Evolutionary conservation across 2,113 vertebrate species (phyloP).

Genomic region (Thinocorus orbignyianus): DNA sequence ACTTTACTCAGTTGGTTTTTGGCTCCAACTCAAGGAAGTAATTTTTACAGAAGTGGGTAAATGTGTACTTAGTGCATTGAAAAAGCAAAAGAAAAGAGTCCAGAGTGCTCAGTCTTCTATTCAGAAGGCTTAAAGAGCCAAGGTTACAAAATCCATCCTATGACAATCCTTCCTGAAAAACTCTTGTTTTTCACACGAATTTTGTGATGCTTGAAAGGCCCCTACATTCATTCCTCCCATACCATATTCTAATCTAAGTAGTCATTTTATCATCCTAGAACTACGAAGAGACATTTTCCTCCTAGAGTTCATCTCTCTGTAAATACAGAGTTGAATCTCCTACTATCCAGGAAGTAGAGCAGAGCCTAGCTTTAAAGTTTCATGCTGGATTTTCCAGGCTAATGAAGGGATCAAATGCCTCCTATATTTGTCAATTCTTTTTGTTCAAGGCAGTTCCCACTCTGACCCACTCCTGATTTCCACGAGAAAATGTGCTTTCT

Average conservation of each 20-base stretch:
- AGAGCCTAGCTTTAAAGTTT: not conserved
- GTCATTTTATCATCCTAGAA: not conserved
- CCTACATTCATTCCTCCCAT: not conserved
- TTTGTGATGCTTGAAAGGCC: not conserved
- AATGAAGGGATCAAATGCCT: not conserved
- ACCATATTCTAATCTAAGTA: not conserved
- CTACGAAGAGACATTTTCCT: not conserved
- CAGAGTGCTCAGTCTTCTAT: not conserved
- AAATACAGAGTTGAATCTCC: not conserved
- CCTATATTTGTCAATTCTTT: not conserved
- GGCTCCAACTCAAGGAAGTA: not conserved
- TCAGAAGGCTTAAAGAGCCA: not conserved
- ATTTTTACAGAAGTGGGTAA: not conserved
- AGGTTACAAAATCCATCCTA: not conserved
- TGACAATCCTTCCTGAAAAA: not conserved
- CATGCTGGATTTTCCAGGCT: not conserved
- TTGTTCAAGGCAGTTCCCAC: not conserved
- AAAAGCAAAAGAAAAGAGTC: not conserved
- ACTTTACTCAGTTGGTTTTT: not conserved
- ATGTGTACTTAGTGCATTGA: not conserved
- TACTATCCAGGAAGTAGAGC: accelerated
- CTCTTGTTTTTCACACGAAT: not conserved
- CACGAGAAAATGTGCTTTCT: not conserved
- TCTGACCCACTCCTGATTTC: not conserved
- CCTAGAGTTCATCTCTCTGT: not conserved